Base-by-base conservation (phyloP, 1,140 invertebrate genomes). In the Pachypsylla venusta region DNA sequence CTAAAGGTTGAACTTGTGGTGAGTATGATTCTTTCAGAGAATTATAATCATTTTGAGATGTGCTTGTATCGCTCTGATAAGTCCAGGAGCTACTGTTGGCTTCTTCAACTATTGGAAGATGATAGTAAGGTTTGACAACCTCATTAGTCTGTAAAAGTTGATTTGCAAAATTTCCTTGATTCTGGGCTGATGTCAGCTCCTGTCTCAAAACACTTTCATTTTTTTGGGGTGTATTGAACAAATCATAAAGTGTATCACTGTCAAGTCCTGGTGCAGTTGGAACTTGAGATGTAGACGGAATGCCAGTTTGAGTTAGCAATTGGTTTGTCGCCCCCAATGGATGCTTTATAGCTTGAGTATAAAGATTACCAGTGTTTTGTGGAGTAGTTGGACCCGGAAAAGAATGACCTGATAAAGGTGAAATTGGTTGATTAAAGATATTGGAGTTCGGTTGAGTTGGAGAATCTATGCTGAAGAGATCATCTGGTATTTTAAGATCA, bases 401-500 rank as follows among this genome's bases (percentile, higher is more conserved):
- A 35, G 30, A 7, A 35, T 7, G 7, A 35, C 30, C 30, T 10
- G 30, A 10, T 35, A n/a, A n/a, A 35, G 30, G 30, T 35, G n/a
- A n/a, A 35, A 19, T 5, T 48, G 42, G 42, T 48, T 48, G 42
- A 48, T 48, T 48, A 10, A 3, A 48, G 30, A 35, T 35, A 35
- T 35, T 10, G 16, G 30, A 35, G 30, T 35, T 35, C 10, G 16
- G n/a, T 10, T 48, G 16, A 19, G n/a, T 22, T 19, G 42, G 42
- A 19, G 42, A 5, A 48, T 48, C 42, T 10, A 48, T 7, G n/a
- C 16, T 48, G 5, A n/a, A 48, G n/a, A 48, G 42, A 48, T 48
- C 42, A 48, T 48, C 42, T 4, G 42, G 42, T 48, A 48, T 22
- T 48, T n/a, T 48, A n/a, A 48, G 42, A 19, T 48, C 42, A 3